phyloP scores from a whole-genome alignment of 2,113 vertebrate genomes.

The Muntiacus reevesi region DNA sequence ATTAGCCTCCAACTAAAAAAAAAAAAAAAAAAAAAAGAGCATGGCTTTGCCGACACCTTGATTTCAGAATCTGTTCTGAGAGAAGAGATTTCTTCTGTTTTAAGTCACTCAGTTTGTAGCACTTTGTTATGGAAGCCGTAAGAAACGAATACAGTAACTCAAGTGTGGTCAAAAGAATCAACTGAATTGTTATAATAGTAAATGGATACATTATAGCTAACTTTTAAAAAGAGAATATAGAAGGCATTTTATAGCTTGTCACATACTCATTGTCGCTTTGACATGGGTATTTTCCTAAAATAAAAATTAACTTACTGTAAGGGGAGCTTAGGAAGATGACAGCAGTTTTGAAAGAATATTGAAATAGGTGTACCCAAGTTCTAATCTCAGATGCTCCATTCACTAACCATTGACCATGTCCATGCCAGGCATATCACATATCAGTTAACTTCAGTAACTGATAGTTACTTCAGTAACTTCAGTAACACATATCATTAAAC shows the following conservation, averaged over 20 bases:
- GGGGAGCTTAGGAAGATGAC: not conserved
- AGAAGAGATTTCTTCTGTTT: not conserved
- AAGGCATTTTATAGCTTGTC: not conserved
- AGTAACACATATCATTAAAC: not conserved
- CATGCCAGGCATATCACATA: not conserved
- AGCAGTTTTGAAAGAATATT: not conserved
- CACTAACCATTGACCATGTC: not conserved
- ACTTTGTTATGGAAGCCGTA: not conserved
- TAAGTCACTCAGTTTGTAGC: not conserved
- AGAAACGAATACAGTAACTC: not conserved
- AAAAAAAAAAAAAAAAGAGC: not conserved
- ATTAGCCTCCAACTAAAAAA: no score
- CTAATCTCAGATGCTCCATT: not conserved
- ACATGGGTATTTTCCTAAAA: not conserved
- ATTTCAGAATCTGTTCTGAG: not conserved
- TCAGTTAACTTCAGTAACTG: not conserved
- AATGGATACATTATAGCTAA: not conserved
- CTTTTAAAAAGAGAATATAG: not conserved
- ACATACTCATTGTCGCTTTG: not conserved
- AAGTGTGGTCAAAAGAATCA: not conserved
- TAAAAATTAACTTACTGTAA: not conserved
- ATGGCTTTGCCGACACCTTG: not conserved
- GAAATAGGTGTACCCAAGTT: not conserved
- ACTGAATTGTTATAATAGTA: not conserved
- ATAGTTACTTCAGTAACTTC: not conserved